A percentile compares a stretch with the other conserved stretches of the same genome.
These are phyloP conservation scores for Pentalonia nigronervosa DNA, from an alignment of 1,140 invertebrate species.

Conservation along the genomic window DNA sequence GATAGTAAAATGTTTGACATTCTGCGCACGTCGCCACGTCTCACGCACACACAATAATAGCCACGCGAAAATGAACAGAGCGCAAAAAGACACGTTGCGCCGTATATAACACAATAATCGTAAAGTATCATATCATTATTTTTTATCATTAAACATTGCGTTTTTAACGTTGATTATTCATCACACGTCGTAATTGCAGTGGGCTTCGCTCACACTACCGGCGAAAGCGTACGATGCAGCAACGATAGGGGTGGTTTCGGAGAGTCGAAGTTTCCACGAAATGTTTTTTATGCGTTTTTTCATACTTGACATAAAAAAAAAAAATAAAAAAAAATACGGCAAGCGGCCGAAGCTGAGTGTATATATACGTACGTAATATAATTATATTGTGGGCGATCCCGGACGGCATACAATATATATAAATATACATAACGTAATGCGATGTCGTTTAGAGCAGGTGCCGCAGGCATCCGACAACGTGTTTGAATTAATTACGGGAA, in stretches of 20 bases:
- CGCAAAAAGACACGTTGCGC: not conserved
- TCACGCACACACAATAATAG: not conserved
- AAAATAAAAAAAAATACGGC: too few species aligned
- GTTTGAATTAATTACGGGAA: constrained; percentile 38
- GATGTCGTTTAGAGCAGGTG: not conserved
- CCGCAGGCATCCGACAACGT: not conserved
- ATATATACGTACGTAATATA: not conserved
- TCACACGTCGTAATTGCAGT: not conserved
- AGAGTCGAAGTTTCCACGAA: not conserved
- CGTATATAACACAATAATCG: not conserved
- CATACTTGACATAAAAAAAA: not conserved
- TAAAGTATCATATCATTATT: not conserved
- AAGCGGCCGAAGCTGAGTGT: not conserved
- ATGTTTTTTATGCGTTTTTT: not conserved
- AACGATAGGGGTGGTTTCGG: too few species aligned
- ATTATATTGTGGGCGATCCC: not conserved
- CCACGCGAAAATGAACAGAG: not conserved
- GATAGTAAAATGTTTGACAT: not conserved
- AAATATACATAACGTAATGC: not conserved
- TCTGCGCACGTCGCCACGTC: not conserved
- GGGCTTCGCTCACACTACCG: not conserved
- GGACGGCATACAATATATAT: not conserved
- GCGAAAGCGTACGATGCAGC: not conserved
- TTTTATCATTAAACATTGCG: not conserved
- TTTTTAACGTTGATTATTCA: not conserved